These are phyloP conservation scores for Pteromalus puparum DNA, from an alignment of 1,140 invertebrate genomes.

Conservation along the genomic window DNA sequence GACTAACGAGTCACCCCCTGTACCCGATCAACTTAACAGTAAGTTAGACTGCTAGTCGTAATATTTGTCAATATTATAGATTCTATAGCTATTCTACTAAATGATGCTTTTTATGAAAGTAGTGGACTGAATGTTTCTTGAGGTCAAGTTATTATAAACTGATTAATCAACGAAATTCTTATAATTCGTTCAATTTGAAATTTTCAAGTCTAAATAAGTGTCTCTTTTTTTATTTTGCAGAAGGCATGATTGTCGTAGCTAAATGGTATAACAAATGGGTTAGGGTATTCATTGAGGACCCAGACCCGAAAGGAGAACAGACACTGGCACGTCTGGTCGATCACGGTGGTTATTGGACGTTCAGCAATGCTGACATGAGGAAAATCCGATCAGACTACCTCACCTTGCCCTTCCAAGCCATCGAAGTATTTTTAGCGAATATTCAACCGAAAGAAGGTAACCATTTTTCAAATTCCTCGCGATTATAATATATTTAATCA, in stretches of 20 bases:
- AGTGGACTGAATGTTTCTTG: conserved; percentile 40
- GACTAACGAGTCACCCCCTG: conserved; percentile 78
- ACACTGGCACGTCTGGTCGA: conserved; percentile 93
- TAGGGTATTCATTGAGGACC: conserved; percentile 87
- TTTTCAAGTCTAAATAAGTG: neutral
- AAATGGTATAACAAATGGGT: conserved; percentile 91
- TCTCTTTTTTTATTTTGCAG: conserved; percentile 73
- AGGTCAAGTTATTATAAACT: conserved; percentile 29
- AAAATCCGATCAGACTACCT: conserved; percentile 96
- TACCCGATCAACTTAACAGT: conserved; percentile 81
- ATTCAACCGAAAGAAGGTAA: conserved; percentile 87
- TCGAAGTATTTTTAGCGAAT: conserved; percentile 94
- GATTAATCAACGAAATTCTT: conserved; percentile 1
- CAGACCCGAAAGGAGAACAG: conserved; percentile 81
- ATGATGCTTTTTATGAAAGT: conserved; percentile 48
- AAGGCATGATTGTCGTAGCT: conserved; percentile 92
- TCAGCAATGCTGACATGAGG: conserved; percentile 85
- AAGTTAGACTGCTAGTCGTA: conserved; percentile 58
- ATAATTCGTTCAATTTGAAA: neutral
- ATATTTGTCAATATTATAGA: conserved; percentile 15
- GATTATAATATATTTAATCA: conserved; percentile 17
- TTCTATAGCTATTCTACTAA: conserved; percentile 29
- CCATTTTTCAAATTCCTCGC: conserved; percentile 38
- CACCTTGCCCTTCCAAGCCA: conserved; percentile 95
- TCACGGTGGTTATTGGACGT: conserved; percentile 91